phyloP scores from a whole-genome alignment of 2,888 invertebrate genomes.

The Oscheius sp. region DNA sequence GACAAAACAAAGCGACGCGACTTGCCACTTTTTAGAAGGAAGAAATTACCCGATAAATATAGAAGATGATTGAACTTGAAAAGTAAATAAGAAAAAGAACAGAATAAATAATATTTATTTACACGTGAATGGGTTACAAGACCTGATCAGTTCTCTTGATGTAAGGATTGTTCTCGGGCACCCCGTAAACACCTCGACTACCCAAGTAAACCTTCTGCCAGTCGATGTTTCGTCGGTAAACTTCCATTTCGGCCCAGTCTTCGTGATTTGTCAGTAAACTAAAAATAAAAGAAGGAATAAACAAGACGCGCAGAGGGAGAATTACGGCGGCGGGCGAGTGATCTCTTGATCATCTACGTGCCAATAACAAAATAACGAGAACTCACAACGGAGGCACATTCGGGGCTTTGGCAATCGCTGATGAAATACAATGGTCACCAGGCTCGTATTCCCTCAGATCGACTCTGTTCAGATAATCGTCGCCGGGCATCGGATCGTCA shows the following conservation, averaged over 20 bases:
- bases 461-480: constrained; percentile 56
- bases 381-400: constrained; percentile 18
- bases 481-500: constrained; percentile 57
- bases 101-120: not conserved
- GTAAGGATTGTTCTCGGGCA: constrained; percentile 11
- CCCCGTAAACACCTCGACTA: constrained; percentile 41
- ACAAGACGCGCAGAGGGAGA: constrained; percentile 47
- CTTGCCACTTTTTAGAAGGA: no score
- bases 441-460: constrained; percentile 61
- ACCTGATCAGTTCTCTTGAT: constrained; percentile 15
- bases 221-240: constrained; percentile 81
- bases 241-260: constrained; percentile 94
- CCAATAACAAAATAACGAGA: not conserved
- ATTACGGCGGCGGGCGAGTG: constrained; percentile 39
- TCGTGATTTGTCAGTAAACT: constrained; percentile 80
- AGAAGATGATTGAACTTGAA: no score
- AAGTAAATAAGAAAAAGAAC: not conserved
- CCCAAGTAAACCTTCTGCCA: constrained; percentile 77
- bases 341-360: no score
- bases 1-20: not conserved
- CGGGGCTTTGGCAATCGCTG: constrained; percentile 49
- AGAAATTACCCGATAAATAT: no score
- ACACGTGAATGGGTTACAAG: not conserved
- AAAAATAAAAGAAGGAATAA: constrained; percentile 3
- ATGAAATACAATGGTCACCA: constrained; percentile 60